Base-by-base conservation (phyloP, 2,888 invertebrate species). In the Agriopis aurantiaria region DNA sequence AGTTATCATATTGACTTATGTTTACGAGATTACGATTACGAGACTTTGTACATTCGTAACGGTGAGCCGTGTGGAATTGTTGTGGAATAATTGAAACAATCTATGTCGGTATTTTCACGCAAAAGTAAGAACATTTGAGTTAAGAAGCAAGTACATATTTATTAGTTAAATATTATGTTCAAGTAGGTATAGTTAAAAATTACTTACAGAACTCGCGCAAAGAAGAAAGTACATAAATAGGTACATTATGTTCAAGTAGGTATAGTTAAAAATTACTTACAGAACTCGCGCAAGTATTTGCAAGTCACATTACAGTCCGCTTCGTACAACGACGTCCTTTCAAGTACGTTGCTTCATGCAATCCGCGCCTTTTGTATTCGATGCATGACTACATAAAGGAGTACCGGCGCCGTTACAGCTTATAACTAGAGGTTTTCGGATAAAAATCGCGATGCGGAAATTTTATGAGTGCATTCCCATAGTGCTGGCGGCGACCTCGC, bases 381-480 rank as follows among this genome's bases (percentile, higher is more conserved):
- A 78, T 78, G 79, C 78, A 77, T 80, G 81, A 83, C 78, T 78
- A 80, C 71, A 75, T 74, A 82, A 77, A 78, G 80, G 81, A 82
- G 77, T 56, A 79, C 71, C 68, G 63, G 65, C 74, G 70, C 69
- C 79, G 73, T 78, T 82, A 66, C 53, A 63, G 74, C 79, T 74
- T 76, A 79, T 75, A 80, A 66, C 81, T 82, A 82, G 81, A 79
- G 77, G 81, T 84, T 85, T 88, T 87, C 76, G 85, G 84, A 83
- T 86, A 88, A 90, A 89, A 91, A 85, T 86, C 87, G 88, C 88
- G 87, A 86, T 85, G 88, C 86, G 87, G 85, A 89, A 88, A 86
- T 78, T 89, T 90, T 90, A 89, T 88, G 88, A 81, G 88, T 87
- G 85, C 90, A 89, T 91, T 90, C 87, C 86, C 85, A 60, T 85